A percentile compares a stretch with the other conserved stretches of the same genome.
phyloP scores from a whole-genome alignment of 2,113 vertebrate species.

The Gallinago media region DNA sequence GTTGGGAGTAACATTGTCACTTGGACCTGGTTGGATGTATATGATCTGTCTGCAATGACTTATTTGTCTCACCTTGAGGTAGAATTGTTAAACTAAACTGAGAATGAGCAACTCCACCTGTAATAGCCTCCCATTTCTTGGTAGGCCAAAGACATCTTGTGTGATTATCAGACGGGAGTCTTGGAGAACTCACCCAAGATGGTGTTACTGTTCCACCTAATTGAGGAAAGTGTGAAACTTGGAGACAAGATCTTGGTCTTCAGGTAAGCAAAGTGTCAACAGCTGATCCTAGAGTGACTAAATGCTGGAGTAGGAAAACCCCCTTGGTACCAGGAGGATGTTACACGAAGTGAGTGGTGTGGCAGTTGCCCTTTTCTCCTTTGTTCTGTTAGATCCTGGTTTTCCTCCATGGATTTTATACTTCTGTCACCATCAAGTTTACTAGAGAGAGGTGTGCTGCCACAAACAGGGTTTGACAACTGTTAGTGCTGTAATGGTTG shows the following conservation, averaged over 20 bases:
- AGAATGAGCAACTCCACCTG: neutral
- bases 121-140: neutral
- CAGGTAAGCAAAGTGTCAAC: slow-evolving; percentile 80
- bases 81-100: neutral
- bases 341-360: neutral
- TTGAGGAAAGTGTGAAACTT: slow-evolving; percentile 92
- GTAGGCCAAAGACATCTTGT: slow-evolving; percentile 95
- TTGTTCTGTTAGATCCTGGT: neutral
- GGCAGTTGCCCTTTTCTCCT: neutral
- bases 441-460: neutral
- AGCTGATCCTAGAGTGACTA: neutral
- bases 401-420: neutral
- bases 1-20: neutral
- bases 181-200: slow-evolving; percentile 98
- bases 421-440: neutral
- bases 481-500: neutral
- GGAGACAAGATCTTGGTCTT: slow-evolving; percentile 97
- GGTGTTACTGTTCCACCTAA: slow-evolving; percentile 95
- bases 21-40: neutral
- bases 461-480: neutral
- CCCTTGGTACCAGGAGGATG: neutral
- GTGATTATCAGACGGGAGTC: slow-evolving; percentile 89
- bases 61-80: neutral
- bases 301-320: neutral
- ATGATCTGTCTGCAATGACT: neutral